Conservation (phyloP, 1,140 invertebrate genomes). For the Drosophila obscura region DNA sequence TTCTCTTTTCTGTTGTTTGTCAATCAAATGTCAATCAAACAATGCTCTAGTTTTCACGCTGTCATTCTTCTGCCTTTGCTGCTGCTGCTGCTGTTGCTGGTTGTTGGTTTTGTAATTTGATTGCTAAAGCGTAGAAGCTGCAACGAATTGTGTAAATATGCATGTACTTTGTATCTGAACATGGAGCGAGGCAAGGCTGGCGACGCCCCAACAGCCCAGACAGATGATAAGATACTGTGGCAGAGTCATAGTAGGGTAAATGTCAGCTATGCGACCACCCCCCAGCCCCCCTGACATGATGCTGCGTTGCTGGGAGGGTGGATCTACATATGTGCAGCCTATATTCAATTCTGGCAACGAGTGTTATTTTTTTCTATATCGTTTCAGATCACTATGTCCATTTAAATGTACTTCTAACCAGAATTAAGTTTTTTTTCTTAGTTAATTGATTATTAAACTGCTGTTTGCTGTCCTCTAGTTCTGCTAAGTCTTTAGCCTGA, state of each 20-base stretch:
- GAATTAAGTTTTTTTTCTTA: too few species aligned
- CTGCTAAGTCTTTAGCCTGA: too few species aligned
- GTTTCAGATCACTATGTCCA: too few species aligned
- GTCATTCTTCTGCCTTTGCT: constrained; percentile 10
- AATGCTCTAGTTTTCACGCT: constrained; percentile 69
- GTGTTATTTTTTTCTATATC: too few species aligned
- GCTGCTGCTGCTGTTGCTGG: constrained; percentile 26
- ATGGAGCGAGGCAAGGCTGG: constrained; percentile 34
- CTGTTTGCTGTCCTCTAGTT: too few species aligned
- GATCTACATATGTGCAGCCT: neutral
- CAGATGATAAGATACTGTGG: constrained; percentile 58
- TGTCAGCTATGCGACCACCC: constrained; percentile 11
- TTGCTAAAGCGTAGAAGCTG: constrained; percentile 82
- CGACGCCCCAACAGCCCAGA: constrained; percentile 35
- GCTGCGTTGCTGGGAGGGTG: constrained; percentile 51
- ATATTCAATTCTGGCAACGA: too few species aligned
- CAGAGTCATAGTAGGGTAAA: constrained; percentile 28
- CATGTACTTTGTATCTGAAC: constrained; percentile 76
- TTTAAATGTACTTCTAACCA: too few species aligned
- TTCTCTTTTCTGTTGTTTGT: constrained; percentile 43
- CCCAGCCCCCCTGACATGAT: constrained; percentile 12
- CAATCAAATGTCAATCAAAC: constrained; percentile 82
- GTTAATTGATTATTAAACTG: too few species aligned
- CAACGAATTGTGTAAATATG: constrained; percentile 80
- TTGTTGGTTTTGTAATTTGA: constrained; percentile 68